Evolutionary conservation across 2,113 vertebrate species (phyloP), one percentile per base, ranked within the genome.

Genomic region (Tichodroma muraria): DNA sequence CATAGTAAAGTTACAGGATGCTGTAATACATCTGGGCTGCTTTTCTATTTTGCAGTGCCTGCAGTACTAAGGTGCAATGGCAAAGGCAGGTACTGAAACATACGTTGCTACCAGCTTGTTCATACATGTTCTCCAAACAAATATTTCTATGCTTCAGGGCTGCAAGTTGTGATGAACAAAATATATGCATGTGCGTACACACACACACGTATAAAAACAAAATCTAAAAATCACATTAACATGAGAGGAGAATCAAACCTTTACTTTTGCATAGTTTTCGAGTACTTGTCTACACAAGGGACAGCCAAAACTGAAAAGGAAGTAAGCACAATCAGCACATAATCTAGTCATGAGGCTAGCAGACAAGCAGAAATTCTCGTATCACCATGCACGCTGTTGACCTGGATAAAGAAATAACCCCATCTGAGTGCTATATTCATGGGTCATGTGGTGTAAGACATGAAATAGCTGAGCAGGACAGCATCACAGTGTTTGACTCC

Each of bases 161-260:
- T 77, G 33, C 38, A 53, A 88, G 64, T 50, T 15, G 1, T 15
- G n/a, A 65, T 63, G 45, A 90, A n/a, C 22, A 85, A 77, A 88
- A 68, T 24, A 66, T 2, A 14, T 25, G 17, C 5, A 4, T 28
- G 7, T 21, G n/a, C n/a, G n/a, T n/a, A n/a, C n/a, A 40, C 40
- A 40, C 40, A 40, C 40, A 13, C 2, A 5, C 0, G 0, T 11
- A 10, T 9, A 20, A 27, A 52, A 69, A 23, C 37, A 56, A 70
- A 50, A 80, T 71, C 10, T 80, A 69, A 91, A n/a, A 60, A 76
- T 76, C 59, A 69, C 7, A 38, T 37, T 59, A 88, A 50, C 59
- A 22, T 10, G 42, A 70, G 45, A 89, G 24, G 35, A 90, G 71
- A 89, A 59, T 64, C 19, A 80, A 85, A 57, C 38, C 21, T 83